Conservation (phyloP, 1,140 invertebrate genomes). For the Scaptomyza pallida region DNA sequence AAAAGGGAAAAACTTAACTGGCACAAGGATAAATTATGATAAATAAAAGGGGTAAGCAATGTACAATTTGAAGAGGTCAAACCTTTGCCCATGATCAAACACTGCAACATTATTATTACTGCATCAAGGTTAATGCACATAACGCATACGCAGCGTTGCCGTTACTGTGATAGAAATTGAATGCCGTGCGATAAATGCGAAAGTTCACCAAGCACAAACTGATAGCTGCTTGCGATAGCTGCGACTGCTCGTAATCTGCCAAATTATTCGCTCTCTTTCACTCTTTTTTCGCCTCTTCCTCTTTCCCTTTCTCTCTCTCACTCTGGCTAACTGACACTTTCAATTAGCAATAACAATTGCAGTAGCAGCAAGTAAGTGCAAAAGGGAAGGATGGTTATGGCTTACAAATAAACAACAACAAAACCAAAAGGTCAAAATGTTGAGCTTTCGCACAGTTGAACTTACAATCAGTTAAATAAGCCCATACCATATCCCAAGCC, state of each 20-base stretch:
- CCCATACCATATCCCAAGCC: conserved; percentile 3
- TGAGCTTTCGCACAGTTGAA: conserved; percentile 13
- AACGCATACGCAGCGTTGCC: conserved; percentile 64
- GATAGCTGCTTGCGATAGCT: conserved; percentile 8
- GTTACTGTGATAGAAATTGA: conserved; percentile 5
- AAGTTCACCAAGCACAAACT: conserved; percentile 59
- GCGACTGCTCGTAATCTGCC: not conserved
- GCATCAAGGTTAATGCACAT: conserved; percentile 64
- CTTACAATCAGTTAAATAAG: conserved; percentile 16
- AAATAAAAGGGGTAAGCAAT: conserved; percentile 20
- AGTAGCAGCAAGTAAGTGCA: not conserved
- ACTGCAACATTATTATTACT: conserved; percentile 22
- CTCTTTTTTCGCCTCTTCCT: not conserved
- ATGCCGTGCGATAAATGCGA: conserved; percentile 55
- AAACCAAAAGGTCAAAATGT: conserved; percentile 56
- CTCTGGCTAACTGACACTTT: conserved; percentile 61
- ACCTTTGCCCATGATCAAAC: conserved; percentile 10
- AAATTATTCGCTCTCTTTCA: not conserved
- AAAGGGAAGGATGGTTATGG: not conserved
- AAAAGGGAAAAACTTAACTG: conserved; percentile 35
- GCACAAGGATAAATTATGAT: conserved; percentile 72
- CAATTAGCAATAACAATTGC: conserved; percentile 59
- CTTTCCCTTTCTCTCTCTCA: not conserved
- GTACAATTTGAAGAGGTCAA: conserved; percentile 14
- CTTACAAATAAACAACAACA: conserved; percentile 12